Evolutionary conservation across 1,140 invertebrate genomes (phyloP), one percentile per base, ranked within the genome.

Genomic region (Geopemphigus sp.): DNA sequence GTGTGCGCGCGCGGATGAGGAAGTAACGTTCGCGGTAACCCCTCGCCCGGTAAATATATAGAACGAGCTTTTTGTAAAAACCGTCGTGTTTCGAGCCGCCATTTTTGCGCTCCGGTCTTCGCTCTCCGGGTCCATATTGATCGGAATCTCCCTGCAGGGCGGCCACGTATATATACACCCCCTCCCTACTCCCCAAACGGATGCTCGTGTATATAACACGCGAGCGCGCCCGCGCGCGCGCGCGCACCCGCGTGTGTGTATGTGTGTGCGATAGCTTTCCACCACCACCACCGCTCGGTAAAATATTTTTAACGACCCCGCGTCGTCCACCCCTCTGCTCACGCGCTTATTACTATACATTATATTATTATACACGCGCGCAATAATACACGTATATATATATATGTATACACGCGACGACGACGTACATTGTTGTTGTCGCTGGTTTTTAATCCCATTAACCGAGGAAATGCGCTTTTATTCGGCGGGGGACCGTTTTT

Each of bases 361-460:
- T 68, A 45, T 68, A 47, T 47, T 47, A 66, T 14, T 45, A 66
- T 66, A 68, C 14, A 45, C 19, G 32, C 19, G 12, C 29, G 29
- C 19, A 10, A 64, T 11, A 5, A 45, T 45, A 45, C n/a, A 56
- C 19, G 14, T 66, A 63, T 66, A 66, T 22, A 64, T 66, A 66
- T 47, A 47, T 22, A 1, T 47, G 22, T 24, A 66, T 22, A 45
- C 24, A 61, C 26, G 5, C 26, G 14, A 64, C 32, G n/a, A 68
- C 22, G 64, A 50, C 22, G n/a, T 53, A 53, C 39, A 47, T 47
- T 17, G 24, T 70, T 53, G 57, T 47, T 78, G 56, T 78, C 74
- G 74, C 57, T 47, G 57, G 53, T 61, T 78, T 78, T 78, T 78
- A 78, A 78, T 78, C 74, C 74, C 74, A 78, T 78, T 78, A 78